Conservation (phyloP, 2,888 invertebrate genomes). For the Chrysolina oricalcia region DNA sequence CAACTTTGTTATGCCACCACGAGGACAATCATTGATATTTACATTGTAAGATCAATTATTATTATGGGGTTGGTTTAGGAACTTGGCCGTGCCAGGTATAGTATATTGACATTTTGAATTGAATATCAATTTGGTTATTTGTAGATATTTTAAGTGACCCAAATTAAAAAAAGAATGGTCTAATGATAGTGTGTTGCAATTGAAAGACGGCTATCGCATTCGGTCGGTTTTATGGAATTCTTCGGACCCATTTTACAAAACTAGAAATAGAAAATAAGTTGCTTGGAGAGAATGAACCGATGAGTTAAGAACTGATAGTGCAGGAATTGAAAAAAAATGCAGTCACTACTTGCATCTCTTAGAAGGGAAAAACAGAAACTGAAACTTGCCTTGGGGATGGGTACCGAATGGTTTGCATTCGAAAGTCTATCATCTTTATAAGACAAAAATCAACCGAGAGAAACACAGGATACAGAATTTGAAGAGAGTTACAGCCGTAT, state of each 20-base stretch:
- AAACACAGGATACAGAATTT: slow-evolving; percentile 3
- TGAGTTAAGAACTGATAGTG: background rate
- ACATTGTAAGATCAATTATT: background rate
- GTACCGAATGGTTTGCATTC: background rate
- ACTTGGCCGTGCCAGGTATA: background rate
- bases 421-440: background rate
- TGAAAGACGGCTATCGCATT: background rate
- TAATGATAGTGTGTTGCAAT: slow-evolving; percentile 6
- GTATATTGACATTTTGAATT: slow-evolving; percentile 11
- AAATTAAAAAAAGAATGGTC: slow-evolving; percentile 21
- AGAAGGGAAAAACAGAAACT: background rate
- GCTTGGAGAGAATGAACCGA: background rate
- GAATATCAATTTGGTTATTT: slow-evolving; percentile 16
- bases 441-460: background rate
- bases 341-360: background rate
- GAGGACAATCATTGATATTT: background rate
- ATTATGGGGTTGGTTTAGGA: background rate
- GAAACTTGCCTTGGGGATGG: background rate
- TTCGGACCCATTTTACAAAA: background rate
- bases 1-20: background rate
- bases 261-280: background rate
- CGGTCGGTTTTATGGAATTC: slow-evolving; percentile 1
- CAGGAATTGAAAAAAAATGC: background rate
- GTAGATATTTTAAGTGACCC: slow-evolving; percentile 17
- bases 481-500: too few relatives aligned